Evolutionary conservation across 2,113 vertebrate genomes (phyloP), one percentile per base, ranked within the genome.

Genomic region (Zosterops hypoxanthus): DNA sequence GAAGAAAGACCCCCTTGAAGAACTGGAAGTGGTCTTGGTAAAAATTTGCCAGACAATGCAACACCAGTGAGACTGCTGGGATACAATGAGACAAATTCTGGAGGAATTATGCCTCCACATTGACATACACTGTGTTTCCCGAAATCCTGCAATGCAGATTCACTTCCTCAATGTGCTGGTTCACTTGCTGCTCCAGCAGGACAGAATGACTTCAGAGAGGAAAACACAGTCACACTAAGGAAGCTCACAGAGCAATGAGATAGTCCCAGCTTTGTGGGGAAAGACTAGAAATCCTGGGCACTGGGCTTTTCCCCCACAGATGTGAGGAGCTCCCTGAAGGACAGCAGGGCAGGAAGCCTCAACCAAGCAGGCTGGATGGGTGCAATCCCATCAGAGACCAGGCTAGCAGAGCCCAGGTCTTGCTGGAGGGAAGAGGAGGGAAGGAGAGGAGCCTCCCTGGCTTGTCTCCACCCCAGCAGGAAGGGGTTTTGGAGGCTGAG

Each of bases 91-190:
- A 10, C 17, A 64, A 31, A 60, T 84, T 82, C 47, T 66, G 26
- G 49, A 82, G 41, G 36, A 86, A 53, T 41, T 73, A 49, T 36
- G 19, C 4, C 25, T 90, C 65, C 2, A 1, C 52, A 28, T 4
- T 0, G 6, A 63, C 10, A 29, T 11, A 46, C 4, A 12, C 0
- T 31, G 18, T 4, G 0, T 82, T 82, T 90, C 25, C 34, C 11
- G 17, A 53, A 80, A 55, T 33, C 19, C 69, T 73, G 42, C 20
- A 31, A 39, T 12, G 28, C 25, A 77, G 70, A 93, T 46, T 42
- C 44, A 9, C 28, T 53, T 78, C n/a, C 23, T 33, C 33, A 31
- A 0, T 0, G 0, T 28, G 19, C 36, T 21, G 20, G n/a, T 57
- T 65, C 42, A 8, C 8, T 44, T 69, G 25, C 14, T 84, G 78